Conservation (phyloP, 2,797 vertebrate species). For the Danionella dracula region DNA sequence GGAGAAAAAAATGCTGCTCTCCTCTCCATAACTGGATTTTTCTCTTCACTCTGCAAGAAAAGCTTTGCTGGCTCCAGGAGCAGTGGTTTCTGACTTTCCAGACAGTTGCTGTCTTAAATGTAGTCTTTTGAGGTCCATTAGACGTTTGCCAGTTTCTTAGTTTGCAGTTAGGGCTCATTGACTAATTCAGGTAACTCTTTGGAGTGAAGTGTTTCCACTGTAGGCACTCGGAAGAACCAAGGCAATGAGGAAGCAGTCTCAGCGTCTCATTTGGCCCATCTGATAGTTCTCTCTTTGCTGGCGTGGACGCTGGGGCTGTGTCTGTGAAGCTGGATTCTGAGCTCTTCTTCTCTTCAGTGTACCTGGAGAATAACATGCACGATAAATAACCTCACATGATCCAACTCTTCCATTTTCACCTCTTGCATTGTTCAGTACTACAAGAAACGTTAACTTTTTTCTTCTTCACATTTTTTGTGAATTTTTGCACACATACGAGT, state of each 20-base stretch:
- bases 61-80: slow-evolving; percentile 65
- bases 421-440: background rate
- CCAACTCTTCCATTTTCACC: background rate
- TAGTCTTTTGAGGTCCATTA: slow-evolving; percentile 30
- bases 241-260: slow-evolving; percentile 76
- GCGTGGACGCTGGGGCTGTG: slow-evolving; percentile 69
- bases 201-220: slow-evolving; percentile 87
- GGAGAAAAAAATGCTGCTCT: slow-evolving; percentile 43
- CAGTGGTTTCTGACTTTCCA: slow-evolving; percentile 58
- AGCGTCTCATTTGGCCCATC: slow-evolving; percentile 87
- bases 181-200: slow-evolving; percentile 89
- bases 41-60: slow-evolving; percentile 61
- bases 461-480: no score
- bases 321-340: slow-evolving; percentile 69
- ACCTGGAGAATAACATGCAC: slow-evolving; percentile 58
- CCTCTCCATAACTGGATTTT: slow-evolving; percentile 50
- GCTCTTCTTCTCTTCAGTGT: slow-evolving; percentile 85
- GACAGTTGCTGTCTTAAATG: slow-evolving; percentile 19
- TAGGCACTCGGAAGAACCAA: slow-evolving; percentile 96
- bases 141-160: slow-evolving; percentile 53
- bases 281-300: slow-evolving; percentile 82
- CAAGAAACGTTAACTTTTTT: background rate
- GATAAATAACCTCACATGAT: background rate
- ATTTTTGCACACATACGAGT: no score
- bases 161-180: slow-evolving; percentile 67